Conservation (phyloP, 2,888 invertebrate species). For the Nemoura dubitans region DNA sequence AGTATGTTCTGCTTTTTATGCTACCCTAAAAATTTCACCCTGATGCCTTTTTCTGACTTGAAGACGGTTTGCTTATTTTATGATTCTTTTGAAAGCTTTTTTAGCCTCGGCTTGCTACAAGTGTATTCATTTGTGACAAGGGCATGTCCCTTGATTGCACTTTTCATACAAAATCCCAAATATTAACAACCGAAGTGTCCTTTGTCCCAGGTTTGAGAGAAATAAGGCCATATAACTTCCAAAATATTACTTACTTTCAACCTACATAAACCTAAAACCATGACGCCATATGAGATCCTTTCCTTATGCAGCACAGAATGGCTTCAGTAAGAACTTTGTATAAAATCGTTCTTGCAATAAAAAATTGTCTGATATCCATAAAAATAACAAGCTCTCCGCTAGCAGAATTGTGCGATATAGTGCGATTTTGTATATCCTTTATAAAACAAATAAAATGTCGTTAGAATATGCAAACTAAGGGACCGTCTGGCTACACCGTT, state of each 20-base stretch:
- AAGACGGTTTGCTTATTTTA: neutral
- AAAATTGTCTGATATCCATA: no score
- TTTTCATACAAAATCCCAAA: neutral
- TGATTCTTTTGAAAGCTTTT: neutral
- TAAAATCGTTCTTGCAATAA: no score
- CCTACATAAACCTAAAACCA: no score
- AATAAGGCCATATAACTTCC: neutral
- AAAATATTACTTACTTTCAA: no score
- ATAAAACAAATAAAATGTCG: neutral
- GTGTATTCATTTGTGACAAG: slow-evolving; percentile 12
- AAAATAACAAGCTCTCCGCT: no score
- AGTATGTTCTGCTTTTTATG: neutral
- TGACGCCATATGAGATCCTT: no score
- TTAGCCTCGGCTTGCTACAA: neutral
- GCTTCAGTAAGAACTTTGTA: no score
- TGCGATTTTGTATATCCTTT: neutral
- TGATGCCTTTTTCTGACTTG: slow-evolving; percentile 3
- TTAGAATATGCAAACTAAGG: neutral
- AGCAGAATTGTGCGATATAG: neutral
- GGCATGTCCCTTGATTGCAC: neutral
- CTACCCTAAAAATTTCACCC: neutral
- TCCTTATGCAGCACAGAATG: no score
- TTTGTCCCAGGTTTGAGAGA: neutral
- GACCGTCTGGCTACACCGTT: neutral
- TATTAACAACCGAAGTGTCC: neutral